phyloP scores from a whole-genome alignment of 2,888 invertebrate genomes.

The Notodonta ziczac region DNA sequence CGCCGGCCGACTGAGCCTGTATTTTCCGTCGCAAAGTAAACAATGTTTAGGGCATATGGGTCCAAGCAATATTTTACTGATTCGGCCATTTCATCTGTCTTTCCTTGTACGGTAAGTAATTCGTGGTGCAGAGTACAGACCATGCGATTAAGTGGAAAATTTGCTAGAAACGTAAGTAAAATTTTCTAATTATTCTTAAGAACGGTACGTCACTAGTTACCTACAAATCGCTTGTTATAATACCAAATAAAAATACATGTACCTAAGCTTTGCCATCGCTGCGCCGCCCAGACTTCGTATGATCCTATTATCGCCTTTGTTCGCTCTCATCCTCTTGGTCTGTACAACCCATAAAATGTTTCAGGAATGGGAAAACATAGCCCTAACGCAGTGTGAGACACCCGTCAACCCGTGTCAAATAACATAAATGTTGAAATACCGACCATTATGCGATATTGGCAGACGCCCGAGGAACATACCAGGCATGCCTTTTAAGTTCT shows the following conservation, averaged over 20 bases:
- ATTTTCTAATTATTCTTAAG: too few relatives aligned
- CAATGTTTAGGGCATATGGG: constrained; percentile 5
- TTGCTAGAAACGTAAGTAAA: too few relatives aligned
- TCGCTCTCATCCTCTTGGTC: neutral
- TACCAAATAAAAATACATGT: too few relatives aligned
- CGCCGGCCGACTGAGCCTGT: neutral
- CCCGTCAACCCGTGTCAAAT: constrained; percentile 5
- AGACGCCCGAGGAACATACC: neutral
- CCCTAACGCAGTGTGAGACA: constrained; percentile 4
- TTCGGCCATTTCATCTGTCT: neutral
- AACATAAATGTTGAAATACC: constrained; percentile 5
- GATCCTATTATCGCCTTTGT: too few relatives aligned
- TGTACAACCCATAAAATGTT: constrained; percentile 2
- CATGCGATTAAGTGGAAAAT: neutral
- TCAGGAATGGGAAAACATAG: neutral
- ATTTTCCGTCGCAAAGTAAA: constrained; percentile 6
- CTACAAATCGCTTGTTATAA: too few relatives aligned
- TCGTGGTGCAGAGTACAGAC: neutral
- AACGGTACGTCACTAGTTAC: too few relatives aligned
- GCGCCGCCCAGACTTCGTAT: too few relatives aligned
- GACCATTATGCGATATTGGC: constrained; percentile 5
- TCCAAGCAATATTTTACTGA: constrained; percentile 3
- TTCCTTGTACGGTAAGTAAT: neutral
- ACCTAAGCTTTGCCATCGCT: too few relatives aligned
- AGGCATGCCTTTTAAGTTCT: too few relatives aligned